A percentile compares a stretch with the other conserved stretches of the same genome.
Conservation (phyloP, 2,113 vertebrate species). For the Platysteira castanea region DNA sequence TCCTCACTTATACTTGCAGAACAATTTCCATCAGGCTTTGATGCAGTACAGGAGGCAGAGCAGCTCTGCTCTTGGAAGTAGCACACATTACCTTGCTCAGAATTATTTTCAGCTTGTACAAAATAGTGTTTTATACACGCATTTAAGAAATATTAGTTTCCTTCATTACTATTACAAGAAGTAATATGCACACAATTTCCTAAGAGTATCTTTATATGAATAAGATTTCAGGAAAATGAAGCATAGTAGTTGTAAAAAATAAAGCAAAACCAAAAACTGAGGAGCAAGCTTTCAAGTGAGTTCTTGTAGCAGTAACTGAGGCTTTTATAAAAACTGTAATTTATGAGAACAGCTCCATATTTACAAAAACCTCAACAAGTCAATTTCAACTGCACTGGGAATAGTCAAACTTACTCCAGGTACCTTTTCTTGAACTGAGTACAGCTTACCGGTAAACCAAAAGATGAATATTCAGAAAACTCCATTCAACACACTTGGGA, state of each 20-base stretch:
- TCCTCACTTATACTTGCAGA: neutral
- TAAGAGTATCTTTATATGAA: neutral
- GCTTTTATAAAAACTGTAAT: neutral
- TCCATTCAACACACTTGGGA: neutral
- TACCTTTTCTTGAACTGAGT: neutral
- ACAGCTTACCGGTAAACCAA: neutral
- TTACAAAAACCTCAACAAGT: neutral
- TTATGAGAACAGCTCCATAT: conserved; percentile 3
- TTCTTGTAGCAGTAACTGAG: neutral
- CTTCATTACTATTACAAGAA: conserved; percentile 9
- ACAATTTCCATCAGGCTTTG: neutral
- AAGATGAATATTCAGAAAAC: neutral
- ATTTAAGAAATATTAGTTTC: neutral
- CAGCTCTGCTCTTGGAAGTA: neutral
- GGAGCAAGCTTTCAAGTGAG: neutral
- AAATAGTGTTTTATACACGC: neutral
- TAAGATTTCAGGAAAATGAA: neutral
- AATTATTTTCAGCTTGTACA: neutral
- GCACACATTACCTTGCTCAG: neutral
- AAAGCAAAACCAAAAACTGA: neutral
- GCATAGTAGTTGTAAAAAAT: neutral
- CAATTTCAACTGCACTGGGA: neutral
- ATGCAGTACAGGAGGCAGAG: neutral
- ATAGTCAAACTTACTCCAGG: neutral
- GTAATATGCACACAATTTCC: neutral